phyloP scores from a whole-genome alignment of 2,888 invertebrate genomes.

The Glomeris marginata region DNA sequence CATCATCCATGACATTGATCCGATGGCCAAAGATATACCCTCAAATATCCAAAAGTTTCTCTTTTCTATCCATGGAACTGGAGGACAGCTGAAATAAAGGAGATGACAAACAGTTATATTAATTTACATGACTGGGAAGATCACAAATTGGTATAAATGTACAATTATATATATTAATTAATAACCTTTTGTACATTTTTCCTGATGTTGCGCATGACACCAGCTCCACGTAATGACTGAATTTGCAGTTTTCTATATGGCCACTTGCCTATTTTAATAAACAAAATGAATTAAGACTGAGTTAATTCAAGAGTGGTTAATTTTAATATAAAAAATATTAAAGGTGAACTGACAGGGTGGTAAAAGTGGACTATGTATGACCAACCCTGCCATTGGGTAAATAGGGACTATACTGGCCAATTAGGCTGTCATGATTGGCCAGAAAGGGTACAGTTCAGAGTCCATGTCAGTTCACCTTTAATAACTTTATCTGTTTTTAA shows the following conservation, averaged over 20 bases:
- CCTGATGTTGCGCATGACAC: slow-evolving; percentile 5
- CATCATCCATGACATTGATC: slow-evolving; percentile 46
- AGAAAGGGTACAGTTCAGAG: no score
- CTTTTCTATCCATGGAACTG: slow-evolving; percentile 69
- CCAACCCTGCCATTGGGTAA: no score
- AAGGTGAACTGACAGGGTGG: no score
- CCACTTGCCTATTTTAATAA: slow-evolving; percentile 5
- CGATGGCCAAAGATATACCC: slow-evolving; percentile 48
- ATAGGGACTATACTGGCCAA: not conserved
- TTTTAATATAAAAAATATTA: not conserved
- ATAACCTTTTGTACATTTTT: slow-evolving; percentile 6
- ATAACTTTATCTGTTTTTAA: no score
- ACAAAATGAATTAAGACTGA: not conserved
- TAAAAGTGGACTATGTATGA: no score
- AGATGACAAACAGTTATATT: no score
- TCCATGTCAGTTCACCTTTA: no score
- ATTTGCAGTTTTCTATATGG: slow-evolving; percentile 4
- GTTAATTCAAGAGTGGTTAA: not conserved
- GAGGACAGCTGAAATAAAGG: no score
- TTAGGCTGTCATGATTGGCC: no score
- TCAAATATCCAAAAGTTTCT: slow-evolving; percentile 70
- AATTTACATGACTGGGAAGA: no score
- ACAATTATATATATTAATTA: no score
- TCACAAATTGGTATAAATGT: no score
- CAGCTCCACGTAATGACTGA: slow-evolving; percentile 6